Conservation (phyloP, 2,113 vertebrate species). For the Piliocolobus tephrosceles region DNA sequence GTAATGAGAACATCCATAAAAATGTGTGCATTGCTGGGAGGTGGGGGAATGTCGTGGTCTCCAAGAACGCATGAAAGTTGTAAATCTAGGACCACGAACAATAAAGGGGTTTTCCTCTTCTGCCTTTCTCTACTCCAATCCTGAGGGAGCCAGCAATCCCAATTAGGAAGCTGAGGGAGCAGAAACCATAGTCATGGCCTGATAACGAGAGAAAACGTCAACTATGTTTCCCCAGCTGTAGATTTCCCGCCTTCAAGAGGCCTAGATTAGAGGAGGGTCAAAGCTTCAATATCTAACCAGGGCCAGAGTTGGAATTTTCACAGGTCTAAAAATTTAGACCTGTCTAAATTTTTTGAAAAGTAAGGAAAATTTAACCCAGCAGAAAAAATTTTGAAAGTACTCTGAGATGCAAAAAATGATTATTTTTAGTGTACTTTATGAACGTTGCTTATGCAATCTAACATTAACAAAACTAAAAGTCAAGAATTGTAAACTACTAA, state of each 20-base stretch:
- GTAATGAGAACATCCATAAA: neutral
- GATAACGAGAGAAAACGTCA: neutral
- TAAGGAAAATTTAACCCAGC: neutral
- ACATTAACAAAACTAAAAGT: conserved; percentile 1
- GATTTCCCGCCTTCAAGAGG: neutral
- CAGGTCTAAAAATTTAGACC: no score
- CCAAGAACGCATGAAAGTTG: neutral
- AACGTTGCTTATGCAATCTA: neutral
- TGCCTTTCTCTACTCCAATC: neutral
- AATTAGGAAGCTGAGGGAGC: neutral
- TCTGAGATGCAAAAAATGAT: neutral
- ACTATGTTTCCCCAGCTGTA: neutral
- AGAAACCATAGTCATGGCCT: neutral
- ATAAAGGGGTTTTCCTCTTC: neutral
- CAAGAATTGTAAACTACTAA: neutral
- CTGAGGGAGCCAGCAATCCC: neutral
- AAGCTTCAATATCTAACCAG: neutral
- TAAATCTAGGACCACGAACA: neutral
- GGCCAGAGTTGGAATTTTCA: neutral
- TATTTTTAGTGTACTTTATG: neutral
- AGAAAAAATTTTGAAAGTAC: neutral
- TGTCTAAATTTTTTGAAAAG: neutral
- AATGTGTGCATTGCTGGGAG: neutral
- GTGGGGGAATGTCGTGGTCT: accelerated
- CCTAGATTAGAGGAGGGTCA: accelerated